Evolutionary conservation across 2,797 vertebrate species (phyloP).

Genomic region (Siniperca scherzeri): DNA sequence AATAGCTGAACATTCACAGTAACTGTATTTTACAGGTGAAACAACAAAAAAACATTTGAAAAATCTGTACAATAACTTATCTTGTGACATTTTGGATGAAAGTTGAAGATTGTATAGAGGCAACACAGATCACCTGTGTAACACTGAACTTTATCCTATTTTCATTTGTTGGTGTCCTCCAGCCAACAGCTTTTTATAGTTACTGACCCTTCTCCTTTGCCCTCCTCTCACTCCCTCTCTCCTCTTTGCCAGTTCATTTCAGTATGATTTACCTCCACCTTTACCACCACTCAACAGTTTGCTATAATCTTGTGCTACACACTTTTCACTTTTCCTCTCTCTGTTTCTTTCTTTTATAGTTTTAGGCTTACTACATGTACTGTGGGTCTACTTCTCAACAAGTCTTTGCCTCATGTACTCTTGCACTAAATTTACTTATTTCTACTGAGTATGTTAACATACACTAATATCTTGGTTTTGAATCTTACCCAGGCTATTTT

Average conservation of each 20-base stretch:
- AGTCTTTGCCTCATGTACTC: neutral
- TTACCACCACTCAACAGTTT: neutral
- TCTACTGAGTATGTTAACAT: neutral
- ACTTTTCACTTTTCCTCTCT: neutral
- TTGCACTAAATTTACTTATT: neutral
- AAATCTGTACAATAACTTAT: neutral
- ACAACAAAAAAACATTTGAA: neutral
- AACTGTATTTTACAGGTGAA: neutral
- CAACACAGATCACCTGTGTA: neutral
- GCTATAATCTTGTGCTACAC: neutral
- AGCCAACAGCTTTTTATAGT: constrained; percentile 21
- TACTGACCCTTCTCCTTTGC: constrained; percentile 2
- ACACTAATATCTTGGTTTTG: neutral
- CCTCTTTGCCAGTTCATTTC: constrained; percentile 1
- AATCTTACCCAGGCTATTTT: neutral
- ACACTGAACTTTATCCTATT: constrained; percentile 9
- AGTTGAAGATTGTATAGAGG: neutral
- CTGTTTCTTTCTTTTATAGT: neutral
- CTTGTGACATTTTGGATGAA: neutral
- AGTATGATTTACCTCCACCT: neutral
- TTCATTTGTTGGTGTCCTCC: constrained; percentile 17
- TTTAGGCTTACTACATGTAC: neutral
- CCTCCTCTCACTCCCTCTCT: neutral
- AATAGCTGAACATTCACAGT: neutral
- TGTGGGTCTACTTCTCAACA: neutral